Conservation (phyloP, 2,797 vertebrate genomes). For the Cheirogaleus major region DNA sequence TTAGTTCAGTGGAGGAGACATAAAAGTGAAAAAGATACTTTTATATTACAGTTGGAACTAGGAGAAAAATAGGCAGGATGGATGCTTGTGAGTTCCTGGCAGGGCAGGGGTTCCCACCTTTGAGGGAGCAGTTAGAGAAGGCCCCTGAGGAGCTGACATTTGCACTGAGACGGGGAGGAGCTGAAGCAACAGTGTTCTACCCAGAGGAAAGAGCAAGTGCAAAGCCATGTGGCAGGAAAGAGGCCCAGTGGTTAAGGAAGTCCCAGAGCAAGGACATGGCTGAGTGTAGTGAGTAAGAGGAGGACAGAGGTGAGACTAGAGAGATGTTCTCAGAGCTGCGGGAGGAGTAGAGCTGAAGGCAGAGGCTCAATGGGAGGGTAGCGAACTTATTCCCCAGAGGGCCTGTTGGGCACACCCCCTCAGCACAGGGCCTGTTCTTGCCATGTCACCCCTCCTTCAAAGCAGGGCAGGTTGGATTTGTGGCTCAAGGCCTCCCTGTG, state of each 20-base stretch:
- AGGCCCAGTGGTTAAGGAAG: not conserved
- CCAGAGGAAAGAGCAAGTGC: not conserved
- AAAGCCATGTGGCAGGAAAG: not conserved
- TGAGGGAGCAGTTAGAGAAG: not conserved
- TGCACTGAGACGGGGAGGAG: not conserved
- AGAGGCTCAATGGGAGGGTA: not conserved
- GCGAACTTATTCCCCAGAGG: not conserved
- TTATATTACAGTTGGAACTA: not conserved
- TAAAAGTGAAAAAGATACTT: not conserved
- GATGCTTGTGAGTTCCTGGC: not conserved
- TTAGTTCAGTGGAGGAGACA: not conserved
- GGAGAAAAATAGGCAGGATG: not conserved
- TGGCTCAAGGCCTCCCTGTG: not conserved
- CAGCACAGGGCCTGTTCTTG: not conserved
- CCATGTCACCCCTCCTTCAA: not conserved
- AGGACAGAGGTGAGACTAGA: not conserved
- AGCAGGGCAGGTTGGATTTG: not conserved
- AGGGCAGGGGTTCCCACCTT: not conserved
- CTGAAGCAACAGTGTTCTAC: not conserved
- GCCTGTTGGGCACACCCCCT: not conserved
- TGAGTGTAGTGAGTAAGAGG: not conserved
- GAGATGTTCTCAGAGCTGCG: not conserved
- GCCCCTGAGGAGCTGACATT: not conserved
- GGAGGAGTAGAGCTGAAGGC: not conserved
- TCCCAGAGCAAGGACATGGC: not conserved